phyloP scores from a whole-genome alignment of 1,140 invertebrate species.

The Condylostylus longicornis region DNA sequence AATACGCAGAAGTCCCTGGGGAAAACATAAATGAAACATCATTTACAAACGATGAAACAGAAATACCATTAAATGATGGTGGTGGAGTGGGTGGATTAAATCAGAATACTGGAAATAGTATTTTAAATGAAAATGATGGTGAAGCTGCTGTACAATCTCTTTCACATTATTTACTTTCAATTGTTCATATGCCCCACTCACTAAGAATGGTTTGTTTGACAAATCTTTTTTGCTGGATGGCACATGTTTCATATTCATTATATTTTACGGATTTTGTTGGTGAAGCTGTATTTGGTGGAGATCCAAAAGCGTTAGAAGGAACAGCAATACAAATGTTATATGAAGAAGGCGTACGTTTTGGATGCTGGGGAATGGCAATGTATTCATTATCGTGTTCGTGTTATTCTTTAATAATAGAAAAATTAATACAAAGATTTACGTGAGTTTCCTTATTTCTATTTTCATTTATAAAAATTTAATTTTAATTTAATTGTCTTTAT shows the following conservation, averaged over 20 bases:
- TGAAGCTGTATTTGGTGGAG: constrained; percentile 83
- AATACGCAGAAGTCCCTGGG: constrained; percentile 5
- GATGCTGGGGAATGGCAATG: constrained; percentile 92
- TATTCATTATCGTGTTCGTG: constrained; percentile 87
- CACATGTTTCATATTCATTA: constrained; percentile 88
- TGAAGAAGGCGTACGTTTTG: constrained; percentile 82
- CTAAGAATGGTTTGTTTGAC: constrained; percentile 78
- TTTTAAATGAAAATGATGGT: not conserved
- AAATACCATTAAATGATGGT: not conserved
- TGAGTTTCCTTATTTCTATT: too few species aligned
- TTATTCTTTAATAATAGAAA: constrained; percentile 82
- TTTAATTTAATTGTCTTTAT: too few species aligned
- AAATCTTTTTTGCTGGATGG: constrained; percentile 96
- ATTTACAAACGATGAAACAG: constrained; percentile 12
- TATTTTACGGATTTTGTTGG: constrained; percentile 97
- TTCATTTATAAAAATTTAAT: too few species aligned
- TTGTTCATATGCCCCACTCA: constrained; percentile 76
- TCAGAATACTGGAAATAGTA: not conserved
- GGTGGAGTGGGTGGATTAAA: constrained; percentile 1
- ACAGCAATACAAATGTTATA: constrained; percentile 49
- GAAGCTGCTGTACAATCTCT: constrained; percentile 34
- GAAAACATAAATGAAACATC: constrained; percentile 14
- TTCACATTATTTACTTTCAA: constrained; percentile 69
- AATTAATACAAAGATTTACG: constrained; percentile 68
- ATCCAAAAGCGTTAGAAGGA: constrained; percentile 63